A percentile compares a stretch with the other conserved stretches of the same genome.
Evolutionary conservation across 1,140 invertebrate species (phyloP).

Genomic region (Drosophila kohkoa): DNA sequence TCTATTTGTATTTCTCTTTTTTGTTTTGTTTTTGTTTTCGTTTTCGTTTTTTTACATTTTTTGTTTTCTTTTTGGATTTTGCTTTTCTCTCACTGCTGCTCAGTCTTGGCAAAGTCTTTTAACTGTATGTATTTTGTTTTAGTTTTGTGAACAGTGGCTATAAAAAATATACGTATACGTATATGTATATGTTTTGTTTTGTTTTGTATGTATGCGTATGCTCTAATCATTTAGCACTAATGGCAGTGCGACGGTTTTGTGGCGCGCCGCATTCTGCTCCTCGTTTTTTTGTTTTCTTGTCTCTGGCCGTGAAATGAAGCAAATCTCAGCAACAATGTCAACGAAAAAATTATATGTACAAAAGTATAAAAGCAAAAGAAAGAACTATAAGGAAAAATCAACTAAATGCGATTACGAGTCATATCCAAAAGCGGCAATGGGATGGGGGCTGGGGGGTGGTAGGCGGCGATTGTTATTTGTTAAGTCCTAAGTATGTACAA

Average conservation of each 20-base stretch:
- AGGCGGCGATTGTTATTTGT: conserved; percentile 21
- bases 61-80: conserved; percentile 17
- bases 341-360: conserved; percentile 66
- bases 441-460: background rate
- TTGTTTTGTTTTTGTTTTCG: conserved; percentile 17
- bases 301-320: conserved; percentile 37
- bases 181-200: conserved; percentile 34
- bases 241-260: conserved; percentile 70
- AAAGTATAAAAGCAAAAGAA: conserved; percentile 37
- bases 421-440: conserved; percentile 33
- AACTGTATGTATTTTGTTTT: conserved; percentile 58
- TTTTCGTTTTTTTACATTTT: conserved; percentile 12
- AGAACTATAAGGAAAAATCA: background rate
- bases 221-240: conserved; percentile 55
- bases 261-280: conserved; percentile 56
- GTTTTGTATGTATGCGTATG: conserved; percentile 51
- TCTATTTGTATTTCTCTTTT: no score
- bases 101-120: conserved; percentile 80
- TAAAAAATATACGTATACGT: conserved; percentile 70
- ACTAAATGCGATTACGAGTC: conserved; percentile 7
- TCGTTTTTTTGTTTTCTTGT: background rate
- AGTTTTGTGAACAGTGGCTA: conserved; percentile 64
- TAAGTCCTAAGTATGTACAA: conserved; percentile 74
- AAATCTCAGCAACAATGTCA: conserved; percentile 65
- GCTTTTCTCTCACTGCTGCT: conserved; percentile 70